A percentile compares a stretch with the other conserved stretches of the same genome.
phyloP scores from a whole-genome alignment of 2,888 invertebrate species.

The Proisotoma minuta region DNA sequence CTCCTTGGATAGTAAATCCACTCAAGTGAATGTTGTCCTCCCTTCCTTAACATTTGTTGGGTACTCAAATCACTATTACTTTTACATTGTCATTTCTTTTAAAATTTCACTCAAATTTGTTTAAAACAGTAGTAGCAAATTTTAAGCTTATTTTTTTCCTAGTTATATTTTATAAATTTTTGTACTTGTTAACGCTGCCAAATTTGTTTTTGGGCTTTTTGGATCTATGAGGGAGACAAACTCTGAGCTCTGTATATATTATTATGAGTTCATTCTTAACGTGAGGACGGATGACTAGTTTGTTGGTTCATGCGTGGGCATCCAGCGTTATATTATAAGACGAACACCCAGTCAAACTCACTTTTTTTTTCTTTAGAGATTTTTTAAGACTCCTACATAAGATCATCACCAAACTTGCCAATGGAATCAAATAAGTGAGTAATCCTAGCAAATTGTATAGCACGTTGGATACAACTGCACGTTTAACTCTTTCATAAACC shows the following conservation, averaged over 20 bases:
- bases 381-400: not conserved
- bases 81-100: too few species aligned
- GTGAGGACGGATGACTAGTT: conserved; percentile 8
- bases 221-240: not conserved
- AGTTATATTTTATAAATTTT: too few species aligned
- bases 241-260: not conserved
- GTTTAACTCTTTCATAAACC: too few species aligned
- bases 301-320: conserved; percentile 6
- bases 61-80: not conserved
- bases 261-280: conserved; percentile 9
- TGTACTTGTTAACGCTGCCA: not conserved
- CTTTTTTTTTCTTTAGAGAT: conserved; percentile 1
- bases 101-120: too few species aligned
- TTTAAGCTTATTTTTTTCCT: not conserved
- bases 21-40: not conserved
- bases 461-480: too few species aligned
- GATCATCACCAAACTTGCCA: conserved; percentile 11
- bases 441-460: too few species aligned
- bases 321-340: not conserved
- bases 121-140: not conserved
- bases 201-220: not conserved
- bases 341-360: not conserved
- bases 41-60: not conserved
- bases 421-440: conserved; percentile 12
- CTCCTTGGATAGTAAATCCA: not conserved